phyloP scores from a whole-genome alignment of 1,140 invertebrate genomes.

The Drosophila orosa region DNA sequence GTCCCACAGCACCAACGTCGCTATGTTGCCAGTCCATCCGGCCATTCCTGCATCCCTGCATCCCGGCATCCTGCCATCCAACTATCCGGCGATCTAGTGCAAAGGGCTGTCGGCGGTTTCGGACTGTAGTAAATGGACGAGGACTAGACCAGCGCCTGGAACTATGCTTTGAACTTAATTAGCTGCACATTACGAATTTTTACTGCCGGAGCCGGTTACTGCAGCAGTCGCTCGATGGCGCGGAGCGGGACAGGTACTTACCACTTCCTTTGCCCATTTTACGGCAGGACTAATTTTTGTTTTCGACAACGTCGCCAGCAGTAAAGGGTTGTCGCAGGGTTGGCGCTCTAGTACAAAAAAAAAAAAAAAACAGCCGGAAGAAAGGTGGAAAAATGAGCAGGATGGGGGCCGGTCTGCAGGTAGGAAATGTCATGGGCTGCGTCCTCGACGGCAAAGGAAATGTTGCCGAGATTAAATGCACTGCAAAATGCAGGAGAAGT shows the following conservation, averaged over 20 bases:
- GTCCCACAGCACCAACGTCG: neutral
- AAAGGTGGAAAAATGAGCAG: neutral
- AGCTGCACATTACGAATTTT: slow-evolving; percentile 82
- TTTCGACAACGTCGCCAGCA: slow-evolving; percentile 69
- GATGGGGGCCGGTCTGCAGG: slow-evolving; percentile 32
- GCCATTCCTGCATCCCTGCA: neutral
- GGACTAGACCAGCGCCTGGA: slow-evolving; percentile 59
- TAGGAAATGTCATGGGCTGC: slow-evolving; percentile 75
- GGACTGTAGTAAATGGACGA: slow-evolving; percentile 13
- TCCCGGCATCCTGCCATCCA: neutral
- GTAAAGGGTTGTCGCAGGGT: slow-evolving; percentile 53
- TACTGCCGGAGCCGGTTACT: slow-evolving; percentile 68
- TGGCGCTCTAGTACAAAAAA: neutral
- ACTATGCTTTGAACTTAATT: slow-evolving; percentile 81
- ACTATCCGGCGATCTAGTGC: slow-evolving; percentile 9
- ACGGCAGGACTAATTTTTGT: slow-evolving; percentile 79
- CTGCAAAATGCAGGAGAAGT: slow-evolving; percentile 24
- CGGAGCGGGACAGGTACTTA: slow-evolving; percentile 57
- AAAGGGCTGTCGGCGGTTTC: slow-evolving; percentile 14
- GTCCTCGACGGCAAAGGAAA: slow-evolving; percentile 70
- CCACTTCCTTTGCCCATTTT: slow-evolving; percentile 80
- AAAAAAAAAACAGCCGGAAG: slow-evolving; percentile 12
- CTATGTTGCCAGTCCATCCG: slow-evolving; percentile 1
- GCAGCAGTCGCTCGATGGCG: slow-evolving; percentile 46
- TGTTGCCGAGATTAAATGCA: slow-evolving; percentile 76